Conservation (phyloP, 2,113 vertebrate genomes). For the Oxyruncus cristatus region DNA sequence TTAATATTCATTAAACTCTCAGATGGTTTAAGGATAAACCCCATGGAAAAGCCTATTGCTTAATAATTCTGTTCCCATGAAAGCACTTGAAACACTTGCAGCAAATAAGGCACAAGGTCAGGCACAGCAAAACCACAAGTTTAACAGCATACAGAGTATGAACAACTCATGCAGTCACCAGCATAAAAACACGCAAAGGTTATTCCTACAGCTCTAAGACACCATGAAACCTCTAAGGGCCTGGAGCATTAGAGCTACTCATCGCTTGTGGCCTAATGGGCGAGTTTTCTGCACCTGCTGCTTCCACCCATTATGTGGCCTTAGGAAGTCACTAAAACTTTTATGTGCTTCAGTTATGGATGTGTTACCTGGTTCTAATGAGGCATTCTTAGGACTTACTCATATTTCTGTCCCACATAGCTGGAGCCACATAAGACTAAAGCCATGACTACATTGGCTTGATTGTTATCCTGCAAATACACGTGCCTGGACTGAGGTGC, state of each 20-base stretch:
- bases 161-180: accelerated
- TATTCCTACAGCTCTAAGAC: neutral
- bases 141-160: neutral
- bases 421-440: neutral
- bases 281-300: neutral
- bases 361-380: neutral
- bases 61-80: neutral
- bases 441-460: neutral
- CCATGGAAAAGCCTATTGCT: neutral
- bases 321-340: neutral
- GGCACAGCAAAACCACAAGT: neutral
- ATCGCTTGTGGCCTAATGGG: accelerated
- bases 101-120: neutral
- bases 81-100: neutral
- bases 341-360: neutral
- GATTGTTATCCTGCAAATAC: neutral
- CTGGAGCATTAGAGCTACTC: neutral
- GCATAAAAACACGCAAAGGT: neutral
- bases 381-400: neutral
- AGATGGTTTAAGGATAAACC: neutral
- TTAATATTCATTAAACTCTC: neutral
- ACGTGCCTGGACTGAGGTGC: neutral
- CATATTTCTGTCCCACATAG: neutral
- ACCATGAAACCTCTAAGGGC: neutral
- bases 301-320: accelerated